Percentiles rank a stretch among this genome's conserved stretches.
Evolutionary conservation across 2,797 vertebrate genomes (phyloP).

Genomic region (Pseudotriccus pelzelni): DNA sequence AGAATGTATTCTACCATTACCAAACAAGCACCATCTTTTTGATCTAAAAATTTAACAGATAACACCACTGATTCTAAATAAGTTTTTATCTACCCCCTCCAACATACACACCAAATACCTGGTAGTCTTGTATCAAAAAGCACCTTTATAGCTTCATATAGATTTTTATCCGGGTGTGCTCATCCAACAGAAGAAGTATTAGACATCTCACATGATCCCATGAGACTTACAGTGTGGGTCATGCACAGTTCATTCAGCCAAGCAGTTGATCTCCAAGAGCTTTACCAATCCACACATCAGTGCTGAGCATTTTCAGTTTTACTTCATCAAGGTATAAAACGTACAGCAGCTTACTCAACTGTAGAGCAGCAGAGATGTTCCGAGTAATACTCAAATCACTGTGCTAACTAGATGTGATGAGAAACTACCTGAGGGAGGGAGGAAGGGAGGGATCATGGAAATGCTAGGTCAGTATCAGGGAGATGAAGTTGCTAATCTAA

Average conservation of each 20-base stretch:
- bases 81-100: not conserved
- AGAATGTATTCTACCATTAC: not conserved
- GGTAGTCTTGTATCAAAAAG: not conserved
- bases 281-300: not conserved
- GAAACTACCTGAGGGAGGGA: slow-evolving; percentile 18
- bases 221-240: not conserved
- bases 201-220: not conserved
- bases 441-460: slow-evolving; percentile 35
- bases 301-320: slow-evolving; percentile 4
- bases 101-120: slow-evolving; percentile 37
- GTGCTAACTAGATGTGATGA: not conserved
- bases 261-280: not conserved
- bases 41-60: not conserved
- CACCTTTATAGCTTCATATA: slow-evolving; percentile 2
- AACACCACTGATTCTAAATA: not conserved
- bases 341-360: not conserved
- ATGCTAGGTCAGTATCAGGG: slow-evolving; percentile 28
- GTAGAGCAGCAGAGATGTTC: not conserved
- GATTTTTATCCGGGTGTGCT: not conserved
- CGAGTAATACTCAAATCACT: not conserved
- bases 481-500: slow-evolving; percentile 51
- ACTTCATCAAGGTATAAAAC: not conserved
- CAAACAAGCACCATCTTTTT: not conserved
- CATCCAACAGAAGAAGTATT: slow-evolving; percentile 11
- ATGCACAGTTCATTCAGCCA: slow-evolving; percentile 5